Base-by-base conservation (phyloP, 2,888 invertebrate genomes). In the Teleiodes luculella region DNA sequence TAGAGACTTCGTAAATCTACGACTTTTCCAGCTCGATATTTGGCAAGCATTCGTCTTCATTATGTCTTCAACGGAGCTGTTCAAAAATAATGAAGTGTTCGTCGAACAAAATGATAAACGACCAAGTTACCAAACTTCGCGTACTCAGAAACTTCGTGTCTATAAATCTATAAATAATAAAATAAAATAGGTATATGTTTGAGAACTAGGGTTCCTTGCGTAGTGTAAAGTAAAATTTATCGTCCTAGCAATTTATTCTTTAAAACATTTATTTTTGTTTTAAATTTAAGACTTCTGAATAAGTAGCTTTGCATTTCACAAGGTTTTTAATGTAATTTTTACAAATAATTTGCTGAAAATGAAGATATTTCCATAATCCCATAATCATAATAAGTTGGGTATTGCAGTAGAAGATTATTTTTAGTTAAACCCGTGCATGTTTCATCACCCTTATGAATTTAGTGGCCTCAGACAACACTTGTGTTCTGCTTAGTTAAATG, bases 101-200 rank as follows among this genome's bases (percentile, higher is more conserved):
- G 18, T 16, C 46, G 28, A 16, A 16, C 31, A 46, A n/a, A 31
- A 46, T 33, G 46, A 46, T 46, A 46, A 46, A 46, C 18, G 46
- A 31, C 31, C 46, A 11, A 31, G 46, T 46, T 46, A 41, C 18
- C 18, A 18, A 41, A 8, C 18, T 41, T 18, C 10, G 18, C 10
- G 39, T 18, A 41, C 39, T 41, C 18, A 18, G 39, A 41, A 41
- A 18, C 18, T 41, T 10, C 20, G 39, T 18, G 18, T 20, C 39
- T 10, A 20, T 3, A 41, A 20, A 41, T 20, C 39, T 10, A 20
- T 3, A 41, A 20, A 41, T 41, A 41, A 41, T 41, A 41, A 41
- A 41, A 41, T 1, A 11, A 3, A 20, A 18, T 24, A 24, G 3
- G 6, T 24, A 4, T 24, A 41, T 20, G 18, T 18, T 10, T 18